phyloP scores from a whole-genome alignment of 2,113 vertebrate species.

The Cynoglossus semilaevis region DNA sequence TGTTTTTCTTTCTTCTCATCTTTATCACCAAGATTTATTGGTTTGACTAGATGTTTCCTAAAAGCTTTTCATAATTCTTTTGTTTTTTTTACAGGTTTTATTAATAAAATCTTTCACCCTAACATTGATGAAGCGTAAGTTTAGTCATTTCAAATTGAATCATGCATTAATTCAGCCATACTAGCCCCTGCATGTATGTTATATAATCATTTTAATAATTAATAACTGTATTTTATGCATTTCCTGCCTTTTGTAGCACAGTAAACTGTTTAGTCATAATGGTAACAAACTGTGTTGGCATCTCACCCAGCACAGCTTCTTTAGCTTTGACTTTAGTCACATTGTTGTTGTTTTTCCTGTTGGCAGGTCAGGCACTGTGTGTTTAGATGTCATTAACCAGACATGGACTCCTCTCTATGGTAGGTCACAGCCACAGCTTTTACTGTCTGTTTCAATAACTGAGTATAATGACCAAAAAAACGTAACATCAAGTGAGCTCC shows the following conservation, averaged over 20 bases:
- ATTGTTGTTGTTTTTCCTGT: conserved; percentile 12
- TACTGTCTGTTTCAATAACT: background rate
- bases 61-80: conserved; percentile 33
- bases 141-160: background rate
- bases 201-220: too few relatives aligned
- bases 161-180: too few relatives aligned
- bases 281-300: background rate
- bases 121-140: conserved; percentile 99
- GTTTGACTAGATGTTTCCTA: background rate
- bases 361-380: conserved; percentile 97
- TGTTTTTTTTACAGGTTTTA: conserved; percentile 85
- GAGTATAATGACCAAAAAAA: conserved; percentile 1
- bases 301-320: background rate
- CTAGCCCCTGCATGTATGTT: too few relatives aligned
- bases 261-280: background rate
- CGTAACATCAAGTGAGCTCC: conserved; percentile 1
- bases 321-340: conserved; percentile 1
- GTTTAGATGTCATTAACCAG: conserved; percentile 99
- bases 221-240: too few relatives aligned
- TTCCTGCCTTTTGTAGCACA: too few relatives aligned
- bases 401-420: conserved; percentile 99
- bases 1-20: background rate
- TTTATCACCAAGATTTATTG: background rate
- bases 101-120: conserved; percentile 99
- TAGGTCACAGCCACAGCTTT: conserved; percentile 63